Evolutionary conservation across 1,140 invertebrate genomes (phyloP).

Genomic region (Macrocentrus cingulum): DNA sequence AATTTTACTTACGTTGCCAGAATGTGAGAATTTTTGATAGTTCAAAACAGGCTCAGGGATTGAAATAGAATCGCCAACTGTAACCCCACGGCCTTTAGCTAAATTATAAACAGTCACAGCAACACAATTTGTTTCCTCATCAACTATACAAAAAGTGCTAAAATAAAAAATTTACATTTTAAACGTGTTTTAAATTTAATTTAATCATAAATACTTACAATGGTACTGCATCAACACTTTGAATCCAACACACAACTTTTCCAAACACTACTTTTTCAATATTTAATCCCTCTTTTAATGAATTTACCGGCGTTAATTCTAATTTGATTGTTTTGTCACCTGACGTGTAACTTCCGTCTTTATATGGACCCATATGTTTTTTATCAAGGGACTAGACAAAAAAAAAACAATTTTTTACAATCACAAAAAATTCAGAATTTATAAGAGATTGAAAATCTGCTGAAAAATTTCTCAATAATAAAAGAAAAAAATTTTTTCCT

Average conservation of each 20-base stretch:
- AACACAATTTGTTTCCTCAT: conserved; percentile 70
- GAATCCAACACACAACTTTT: conserved; percentile 79
- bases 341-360: conserved; percentile 62
- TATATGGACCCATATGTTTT: conserved; percentile 67
- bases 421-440: too few relatives aligned
- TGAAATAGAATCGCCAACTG: conserved; percentile 81
- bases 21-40: conserved; percentile 64
- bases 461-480: too few relatives aligned
- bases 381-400: conserved; percentile 58
- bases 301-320: conserved; percentile 53
- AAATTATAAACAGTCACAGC: conserved; percentile 83
- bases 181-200: not conserved
- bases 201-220: conserved; percentile 65
- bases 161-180: conserved; percentile 42
- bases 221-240: conserved; percentile 73
- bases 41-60: conserved; percentile 77
- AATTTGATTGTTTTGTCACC: conserved; percentile 62
- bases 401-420: not conserved
- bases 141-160: conserved; percentile 81
- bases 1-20: conserved; percentile 60
- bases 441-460: too few relatives aligned
- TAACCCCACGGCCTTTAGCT: conserved; percentile 76
- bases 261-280: conserved; percentile 72
- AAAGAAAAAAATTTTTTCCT: too few relatives aligned
- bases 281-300: conserved; percentile 65